Evolutionary conservation across 1,140 invertebrate genomes (phyloP).

Genomic region (Eulimnadia texana): DNA sequence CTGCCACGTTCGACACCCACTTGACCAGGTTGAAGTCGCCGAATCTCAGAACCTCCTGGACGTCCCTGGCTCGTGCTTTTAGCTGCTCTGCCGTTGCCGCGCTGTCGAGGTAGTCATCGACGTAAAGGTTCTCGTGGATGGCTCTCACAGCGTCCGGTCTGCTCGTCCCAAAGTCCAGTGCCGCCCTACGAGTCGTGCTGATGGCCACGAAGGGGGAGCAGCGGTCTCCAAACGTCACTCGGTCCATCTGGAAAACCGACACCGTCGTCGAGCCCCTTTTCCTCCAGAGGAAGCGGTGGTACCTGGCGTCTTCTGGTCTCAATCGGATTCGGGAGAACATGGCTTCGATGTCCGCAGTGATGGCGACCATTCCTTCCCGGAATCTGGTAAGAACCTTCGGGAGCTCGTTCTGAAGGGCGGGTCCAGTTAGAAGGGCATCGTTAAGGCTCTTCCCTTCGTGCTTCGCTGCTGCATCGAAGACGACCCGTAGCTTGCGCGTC

Average conservation of each 20-base stretch:
- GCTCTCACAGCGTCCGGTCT: too few species aligned
- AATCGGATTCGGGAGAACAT: constrained; percentile 5
- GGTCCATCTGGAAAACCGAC: constrained; percentile 3
- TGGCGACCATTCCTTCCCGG: constrained; percentile 12
- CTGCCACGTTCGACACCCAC: constrained; percentile 10
- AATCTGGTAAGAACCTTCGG: too few species aligned
- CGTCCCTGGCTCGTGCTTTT: not conserved
- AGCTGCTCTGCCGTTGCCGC: not conserved
- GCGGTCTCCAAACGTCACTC: not conserved
- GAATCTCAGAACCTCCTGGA: not conserved
- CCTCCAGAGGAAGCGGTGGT: not conserved
- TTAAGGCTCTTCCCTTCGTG: constrained; percentile 15
- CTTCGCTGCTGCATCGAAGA: not conserved
- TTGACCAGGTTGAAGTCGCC: constrained; percentile 18
- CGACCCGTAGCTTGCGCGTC: not conserved
- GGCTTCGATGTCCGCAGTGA: constrained; percentile 14
- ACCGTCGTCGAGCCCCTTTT: not conserved
- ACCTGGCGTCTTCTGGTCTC: not conserved
- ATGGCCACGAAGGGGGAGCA: constrained; percentile 6
- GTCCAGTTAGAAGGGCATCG: constrained; percentile 9
- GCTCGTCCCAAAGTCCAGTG: not conserved
- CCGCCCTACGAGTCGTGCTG: not conserved
- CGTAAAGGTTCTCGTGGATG: too few species aligned
- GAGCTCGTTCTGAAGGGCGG: constrained; percentile 12
- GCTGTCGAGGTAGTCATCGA: not conserved